Conservation (phyloP, 2,888 invertebrate genomes). For the Trissoscelio sp. region DNA sequence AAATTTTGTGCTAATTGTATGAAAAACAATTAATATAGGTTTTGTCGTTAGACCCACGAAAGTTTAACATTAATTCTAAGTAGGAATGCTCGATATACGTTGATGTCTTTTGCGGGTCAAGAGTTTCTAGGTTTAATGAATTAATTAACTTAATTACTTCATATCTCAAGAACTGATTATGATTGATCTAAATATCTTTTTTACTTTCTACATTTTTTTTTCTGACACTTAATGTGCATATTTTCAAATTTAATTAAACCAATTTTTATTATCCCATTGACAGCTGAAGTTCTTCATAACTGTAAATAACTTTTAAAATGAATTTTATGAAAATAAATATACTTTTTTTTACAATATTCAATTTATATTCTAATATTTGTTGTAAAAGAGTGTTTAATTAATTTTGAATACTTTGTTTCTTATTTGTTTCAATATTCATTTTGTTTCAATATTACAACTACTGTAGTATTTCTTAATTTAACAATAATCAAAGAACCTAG, state of each 20-base stretch:
- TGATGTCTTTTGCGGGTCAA: conserved; percentile 42
- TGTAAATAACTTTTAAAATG: too few relatives aligned
- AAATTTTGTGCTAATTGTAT: conserved; percentile 21
- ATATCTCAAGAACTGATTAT: conserved; percentile 42
- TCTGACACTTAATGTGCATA: too few relatives aligned
- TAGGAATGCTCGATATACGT: conserved; percentile 39
- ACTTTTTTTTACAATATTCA: conserved; percentile 1
- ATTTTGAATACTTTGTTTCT: background rate
- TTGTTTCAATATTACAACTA: background rate
- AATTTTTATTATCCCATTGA: too few relatives aligned
- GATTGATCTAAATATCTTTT: conserved; percentile 33
- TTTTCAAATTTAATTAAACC: too few relatives aligned
- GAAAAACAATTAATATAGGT: conserved; percentile 41
- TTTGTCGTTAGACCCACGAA: conserved; percentile 14
- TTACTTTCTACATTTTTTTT: background rate
- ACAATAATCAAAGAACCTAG: conserved; percentile 42
- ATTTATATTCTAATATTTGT: too few relatives aligned
- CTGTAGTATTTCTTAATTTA: conserved; percentile 20
- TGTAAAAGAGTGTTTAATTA: too few relatives aligned
- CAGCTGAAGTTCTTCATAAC: too few relatives aligned
- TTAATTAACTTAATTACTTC: conserved; percentile 51
- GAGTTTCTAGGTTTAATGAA: conserved; percentile 48
- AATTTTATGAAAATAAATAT: background rate
- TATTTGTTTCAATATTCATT: conserved; percentile 12
- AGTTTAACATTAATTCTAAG: conserved; percentile 23